Conservation (phyloP, 2,888 invertebrate species). For the Chrysolina oricalcia region DNA sequence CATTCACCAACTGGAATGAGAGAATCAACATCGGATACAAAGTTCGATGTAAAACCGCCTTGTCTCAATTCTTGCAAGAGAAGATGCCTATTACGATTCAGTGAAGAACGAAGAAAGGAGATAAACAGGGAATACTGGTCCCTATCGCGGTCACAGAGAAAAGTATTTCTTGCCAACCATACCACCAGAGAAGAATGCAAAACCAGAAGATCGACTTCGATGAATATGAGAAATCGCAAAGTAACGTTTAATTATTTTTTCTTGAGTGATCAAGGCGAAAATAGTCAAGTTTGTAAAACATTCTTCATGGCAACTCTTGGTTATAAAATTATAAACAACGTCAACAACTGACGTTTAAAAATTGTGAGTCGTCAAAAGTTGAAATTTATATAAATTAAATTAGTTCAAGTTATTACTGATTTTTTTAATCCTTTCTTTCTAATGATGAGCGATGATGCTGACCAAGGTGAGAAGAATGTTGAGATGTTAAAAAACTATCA, state of each 20-base stretch:
- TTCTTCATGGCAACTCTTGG: slow-evolving; percentile 16
- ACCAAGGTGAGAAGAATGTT: no score
- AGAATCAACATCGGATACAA: not conserved
- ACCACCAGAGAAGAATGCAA: slow-evolving; percentile 20
- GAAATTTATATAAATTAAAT: not conserved
- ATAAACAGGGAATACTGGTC: slow-evolving; percentile 16
- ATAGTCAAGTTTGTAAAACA: slow-evolving; percentile 20
- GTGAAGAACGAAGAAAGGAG: slow-evolving; percentile 19
- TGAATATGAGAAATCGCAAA: slow-evolving; percentile 16
- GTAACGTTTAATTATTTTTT: slow-evolving; percentile 1
- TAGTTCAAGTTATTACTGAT: no score
- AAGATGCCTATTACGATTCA: not conserved
- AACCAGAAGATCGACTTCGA: slow-evolving; percentile 6
- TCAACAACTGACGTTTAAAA: not conserved
- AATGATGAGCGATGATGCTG: no score
- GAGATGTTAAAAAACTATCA: no score
- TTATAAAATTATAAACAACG: not conserved
- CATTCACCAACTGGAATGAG: not conserved
- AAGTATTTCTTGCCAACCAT: not conserved
- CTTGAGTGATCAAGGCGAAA: not conserved
- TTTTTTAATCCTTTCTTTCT: not conserved
- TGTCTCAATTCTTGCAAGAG: slow-evolving; percentile 6
- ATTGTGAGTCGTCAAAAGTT: not conserved
- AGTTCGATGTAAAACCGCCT: slow-evolving; percentile 7
- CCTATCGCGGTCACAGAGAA: slow-evolving; percentile 3